Evolutionary conservation across 2,888 invertebrate species (phyloP), one percentile per base, ranked within the genome.

Genomic region (Disparrhopalites patrizii): DNA sequence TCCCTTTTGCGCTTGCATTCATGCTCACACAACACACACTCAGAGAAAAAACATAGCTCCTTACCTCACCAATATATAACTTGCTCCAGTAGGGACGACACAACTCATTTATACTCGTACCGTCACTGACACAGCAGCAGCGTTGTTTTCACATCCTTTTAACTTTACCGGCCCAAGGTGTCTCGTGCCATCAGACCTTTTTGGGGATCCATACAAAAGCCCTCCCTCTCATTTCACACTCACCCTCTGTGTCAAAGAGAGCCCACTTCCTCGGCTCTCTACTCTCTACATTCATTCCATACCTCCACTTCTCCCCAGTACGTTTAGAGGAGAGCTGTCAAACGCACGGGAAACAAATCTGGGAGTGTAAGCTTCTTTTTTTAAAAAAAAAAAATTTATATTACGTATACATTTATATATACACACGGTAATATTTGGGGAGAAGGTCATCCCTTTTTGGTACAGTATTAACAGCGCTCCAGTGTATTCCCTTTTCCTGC

Each of bases 121-220:
- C 3, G 7, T 10, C 47, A 15, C 47, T 23, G 23, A 47, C 47
- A 23, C 23, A 20, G n/a, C 47, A 47, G 23, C 47, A 47, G 47
- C 47, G 23, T 54, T 54, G 31, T 31, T 54, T 28, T 54, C 31
- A 15, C 7, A 3, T 40, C 40, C 57, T 57, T 57, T 57, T 28
- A 57, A 57, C 10, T 57, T 57, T n/a, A 43, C 57, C 57, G 57
- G 57, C 57, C 10, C 18, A 55, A 38, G 38, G 57, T 57, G 57
- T 57, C 57, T 57, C 57, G 57, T 57, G 57, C 57, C 57, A 40
- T 25, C 20, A 30, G 25, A 36, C 20, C 36, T 56, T 25, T n/a
- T 55, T 33, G 23, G n/a, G 13, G 20, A 25, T 38, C 54, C 18
- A 20, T 50, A 23, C 23, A 13, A 23, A n/a, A 23, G 13, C 5